A percentile compares a stretch with the other conserved stretches of the same genome.
These are phyloP conservation scores for Rissa tridactyla DNA, from an alignment of 2,113 vertebrate genomes.

Conservation along the genomic window DNA sequence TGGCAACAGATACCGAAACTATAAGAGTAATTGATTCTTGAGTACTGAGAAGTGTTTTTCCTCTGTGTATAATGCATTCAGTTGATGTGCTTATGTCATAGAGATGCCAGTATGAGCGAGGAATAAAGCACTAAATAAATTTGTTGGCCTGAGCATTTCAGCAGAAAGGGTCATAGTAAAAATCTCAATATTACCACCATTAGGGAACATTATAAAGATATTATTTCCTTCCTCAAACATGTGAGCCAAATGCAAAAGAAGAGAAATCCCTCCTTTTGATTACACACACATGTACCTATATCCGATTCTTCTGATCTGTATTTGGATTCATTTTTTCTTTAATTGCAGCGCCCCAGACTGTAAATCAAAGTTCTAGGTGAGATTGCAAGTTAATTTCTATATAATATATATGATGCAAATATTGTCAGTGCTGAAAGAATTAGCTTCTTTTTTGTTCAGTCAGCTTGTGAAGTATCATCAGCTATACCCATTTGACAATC, in stretches of 20 bases:
- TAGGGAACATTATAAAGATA: background rate
- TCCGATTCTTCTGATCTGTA: background rate
- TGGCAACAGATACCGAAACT: background rate
- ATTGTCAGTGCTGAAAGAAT: background rate
- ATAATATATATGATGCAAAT: background rate
- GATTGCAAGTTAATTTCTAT: background rate
- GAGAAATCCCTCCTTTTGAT: background rate
- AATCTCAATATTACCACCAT: background rate
- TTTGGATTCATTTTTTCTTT: background rate
- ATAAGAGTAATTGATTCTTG: constrained; percentile 14
- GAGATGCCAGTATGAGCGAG: background rate
- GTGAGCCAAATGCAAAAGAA: background rate
- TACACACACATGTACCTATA: background rate
- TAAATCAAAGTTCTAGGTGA: background rate
- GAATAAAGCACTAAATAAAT: background rate
- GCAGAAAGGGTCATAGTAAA: background rate
- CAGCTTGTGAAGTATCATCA: constrained; percentile 6
- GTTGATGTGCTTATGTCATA: background rate
- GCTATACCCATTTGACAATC: background rate
- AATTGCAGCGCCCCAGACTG: background rate
- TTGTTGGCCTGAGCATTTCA: background rate
- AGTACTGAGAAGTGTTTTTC: background rate
- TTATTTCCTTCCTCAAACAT: background rate
- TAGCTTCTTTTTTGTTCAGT: background rate
- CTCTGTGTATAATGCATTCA: background rate